Conservation (phyloP, 2,888 invertebrate genomes). For the Ceriagrion tenellum region DNA sequence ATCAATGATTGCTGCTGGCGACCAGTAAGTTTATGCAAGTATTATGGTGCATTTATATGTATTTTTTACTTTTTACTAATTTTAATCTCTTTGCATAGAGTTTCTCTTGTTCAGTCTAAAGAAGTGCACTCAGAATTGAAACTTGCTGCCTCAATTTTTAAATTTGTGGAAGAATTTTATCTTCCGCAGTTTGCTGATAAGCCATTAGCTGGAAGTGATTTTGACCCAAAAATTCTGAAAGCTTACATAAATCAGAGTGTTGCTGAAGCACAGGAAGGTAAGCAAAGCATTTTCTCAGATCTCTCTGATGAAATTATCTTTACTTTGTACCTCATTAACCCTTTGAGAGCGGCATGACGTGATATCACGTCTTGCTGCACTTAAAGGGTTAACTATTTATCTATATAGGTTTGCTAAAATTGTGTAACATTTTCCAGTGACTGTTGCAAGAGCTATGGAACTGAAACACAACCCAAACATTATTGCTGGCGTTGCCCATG, state of each 20-base stretch:
- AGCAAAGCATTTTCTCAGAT: neutral
- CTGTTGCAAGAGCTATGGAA: constrained; percentile 83
- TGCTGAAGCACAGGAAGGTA: constrained; percentile 84
- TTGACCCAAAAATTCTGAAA: constrained; percentile 81
- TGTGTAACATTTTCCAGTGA: constrained; percentile 76
- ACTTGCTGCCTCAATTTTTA: constrained; percentile 82
- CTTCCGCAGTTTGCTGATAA: constrained; percentile 75
- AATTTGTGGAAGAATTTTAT: constrained; percentile 78
- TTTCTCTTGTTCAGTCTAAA: constrained; percentile 82
- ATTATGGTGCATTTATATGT: constrained; percentile 36
- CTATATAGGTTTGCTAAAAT: neutral
- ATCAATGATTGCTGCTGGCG: constrained; percentile 81
- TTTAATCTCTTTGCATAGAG: constrained; percentile 72
- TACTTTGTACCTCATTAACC: too few species aligned
- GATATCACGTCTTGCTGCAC: too few species aligned
- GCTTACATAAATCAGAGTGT: constrained; percentile 83
- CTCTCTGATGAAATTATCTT: neutral
- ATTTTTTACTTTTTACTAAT: neutral
- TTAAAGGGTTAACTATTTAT: too few species aligned
- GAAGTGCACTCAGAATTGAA: constrained; percentile 82
- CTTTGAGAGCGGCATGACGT: too few species aligned
- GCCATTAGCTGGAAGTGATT: constrained; percentile 79
- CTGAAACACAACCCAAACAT: constrained; percentile 82
- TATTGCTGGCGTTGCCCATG: constrained; percentile 82
- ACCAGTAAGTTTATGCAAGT: constrained; percentile 76